Evolutionary conservation across 2,113 vertebrate genomes (phyloP).

Genomic region (Orthonyx spaldingii): DNA sequence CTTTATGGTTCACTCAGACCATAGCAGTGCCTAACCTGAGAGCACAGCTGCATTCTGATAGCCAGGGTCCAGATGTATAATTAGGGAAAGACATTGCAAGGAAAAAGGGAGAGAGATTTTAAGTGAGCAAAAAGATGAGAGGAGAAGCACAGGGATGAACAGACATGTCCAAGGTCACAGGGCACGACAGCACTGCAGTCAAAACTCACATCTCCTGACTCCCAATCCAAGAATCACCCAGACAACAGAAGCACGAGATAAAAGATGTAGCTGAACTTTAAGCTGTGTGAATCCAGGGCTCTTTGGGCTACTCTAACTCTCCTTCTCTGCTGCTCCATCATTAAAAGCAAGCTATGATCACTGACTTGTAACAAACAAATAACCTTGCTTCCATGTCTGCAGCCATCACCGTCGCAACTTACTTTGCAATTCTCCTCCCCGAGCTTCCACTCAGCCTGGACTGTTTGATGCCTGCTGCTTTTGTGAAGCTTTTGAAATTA

Average conservation of each 20-base stretch:
- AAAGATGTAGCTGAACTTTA: neutral
- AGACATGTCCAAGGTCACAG: neutral
- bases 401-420: neutral
- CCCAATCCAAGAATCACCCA: neutral
- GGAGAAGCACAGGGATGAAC: neutral
- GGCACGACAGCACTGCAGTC: neutral
- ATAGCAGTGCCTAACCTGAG: neutral
- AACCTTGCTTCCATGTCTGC: neutral
- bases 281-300: neutral
- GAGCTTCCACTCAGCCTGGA: neutral
- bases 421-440: neutral
- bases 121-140: neutral
- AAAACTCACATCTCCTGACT: neutral
- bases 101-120: neutral
- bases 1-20: neutral
- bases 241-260: neutral
- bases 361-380: neutral
- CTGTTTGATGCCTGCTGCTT: neutral
- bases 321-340: neutral
- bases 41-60: neutral
- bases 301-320: neutral
- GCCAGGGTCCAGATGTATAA: neutral
- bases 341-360: neutral
- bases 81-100: neutral
- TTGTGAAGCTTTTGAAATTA: conserved; percentile 36